Percentiles rank a stretch among this genome's conserved stretches.
These are phyloP conservation scores for Neria commutata DNA, from an alignment of 2,888 invertebrate genomes.

Conservation along the genomic window DNA sequence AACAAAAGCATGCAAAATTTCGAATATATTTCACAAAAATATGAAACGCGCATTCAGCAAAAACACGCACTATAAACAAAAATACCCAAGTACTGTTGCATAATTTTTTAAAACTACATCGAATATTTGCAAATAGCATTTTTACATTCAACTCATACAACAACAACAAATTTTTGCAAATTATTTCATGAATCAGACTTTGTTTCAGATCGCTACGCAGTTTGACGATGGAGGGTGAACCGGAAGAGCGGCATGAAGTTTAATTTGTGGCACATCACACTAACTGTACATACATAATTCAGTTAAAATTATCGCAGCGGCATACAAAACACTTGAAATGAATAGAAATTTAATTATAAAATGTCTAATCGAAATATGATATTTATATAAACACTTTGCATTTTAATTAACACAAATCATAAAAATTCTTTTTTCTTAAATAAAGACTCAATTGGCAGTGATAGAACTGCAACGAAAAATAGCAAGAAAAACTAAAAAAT, in stretches of 20 bases:
- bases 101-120: not conserved
- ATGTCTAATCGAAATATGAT: too few species aligned
- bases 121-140: not conserved
- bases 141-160: not conserved
- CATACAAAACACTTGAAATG: conserved; percentile 13
- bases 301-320: conserved; percentile 13
- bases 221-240: conserved; percentile 55
- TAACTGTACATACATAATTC: conserved; percentile 16
- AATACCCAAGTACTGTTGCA: not conserved
- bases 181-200: not conserved
- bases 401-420: too few species aligned
- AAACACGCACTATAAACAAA: not conserved
- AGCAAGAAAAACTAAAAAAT: conserved; percentile 6
- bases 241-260: conserved; percentile 46
- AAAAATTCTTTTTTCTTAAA: too few species aligned
- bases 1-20: too few species aligned
- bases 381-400: too few species aligned
- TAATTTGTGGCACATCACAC: conserved; percentile 30
- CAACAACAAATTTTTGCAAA: not conserved
- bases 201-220: conserved; percentile 58
- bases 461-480: too few species aligned
- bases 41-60: not conserved
- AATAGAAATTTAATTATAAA: not conserved
- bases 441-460: too few species aligned
- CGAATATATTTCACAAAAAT: too few species aligned